phyloP scores from a whole-genome alignment of 2,113 vertebrate species.

The Pelecanus crispus region DNA sequence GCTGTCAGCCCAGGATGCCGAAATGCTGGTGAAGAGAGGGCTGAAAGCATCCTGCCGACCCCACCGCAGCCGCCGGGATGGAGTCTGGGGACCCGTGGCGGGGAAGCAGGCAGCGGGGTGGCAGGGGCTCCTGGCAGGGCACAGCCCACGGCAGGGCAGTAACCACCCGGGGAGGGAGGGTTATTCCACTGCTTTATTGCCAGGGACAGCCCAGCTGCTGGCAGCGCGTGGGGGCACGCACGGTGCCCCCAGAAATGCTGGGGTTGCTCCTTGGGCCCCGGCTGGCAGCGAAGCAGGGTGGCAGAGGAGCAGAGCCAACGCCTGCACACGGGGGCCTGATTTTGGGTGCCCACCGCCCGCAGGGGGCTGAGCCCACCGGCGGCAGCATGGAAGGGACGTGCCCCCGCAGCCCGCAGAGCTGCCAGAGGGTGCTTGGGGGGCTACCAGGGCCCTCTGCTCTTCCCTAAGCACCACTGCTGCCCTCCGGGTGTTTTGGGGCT shows the following conservation, averaged over 20 bases:
- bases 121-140: background rate
- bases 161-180: no score
- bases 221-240: background rate
- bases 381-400: background rate
- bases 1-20: background rate
- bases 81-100: background rate
- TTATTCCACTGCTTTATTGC: accelerated
- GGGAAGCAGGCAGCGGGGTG: background rate
- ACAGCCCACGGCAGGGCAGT: background rate
- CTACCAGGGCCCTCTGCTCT: background rate
- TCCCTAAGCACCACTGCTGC: background rate
- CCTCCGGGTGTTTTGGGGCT: no score
- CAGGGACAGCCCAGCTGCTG: background rate
- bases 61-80: accelerated
- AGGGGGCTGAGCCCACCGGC: accelerated
- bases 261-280: accelerated
- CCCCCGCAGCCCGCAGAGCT: background rate
- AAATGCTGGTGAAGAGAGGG: background rate
- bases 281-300: background rate
- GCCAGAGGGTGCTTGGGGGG: accelerated
- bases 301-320: accelerated
- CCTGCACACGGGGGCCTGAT: accelerated
- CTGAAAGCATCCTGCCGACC: accelerated
- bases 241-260: background rate
- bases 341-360: background rate